Conservation (phyloP, 2,888 invertebrate species). For the Dryomyza anilis region DNA sequence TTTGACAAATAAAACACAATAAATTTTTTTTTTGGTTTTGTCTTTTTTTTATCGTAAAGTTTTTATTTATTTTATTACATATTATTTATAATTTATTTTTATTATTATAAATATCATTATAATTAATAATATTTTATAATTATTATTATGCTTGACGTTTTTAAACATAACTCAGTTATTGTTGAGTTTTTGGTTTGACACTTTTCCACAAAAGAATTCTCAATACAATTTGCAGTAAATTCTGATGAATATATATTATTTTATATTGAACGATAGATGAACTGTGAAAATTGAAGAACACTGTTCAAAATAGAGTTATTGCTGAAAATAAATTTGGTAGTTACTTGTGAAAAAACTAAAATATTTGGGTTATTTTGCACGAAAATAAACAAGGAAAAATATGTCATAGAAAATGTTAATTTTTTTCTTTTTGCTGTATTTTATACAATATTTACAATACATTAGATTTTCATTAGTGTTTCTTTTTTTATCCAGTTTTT, state of each 20-base stretch:
- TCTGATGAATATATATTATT: too few species aligned
- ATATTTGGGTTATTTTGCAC: neutral
- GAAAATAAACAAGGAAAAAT: neutral
- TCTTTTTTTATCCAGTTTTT: neutral
- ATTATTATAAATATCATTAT: conserved; percentile 2
- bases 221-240: neutral
- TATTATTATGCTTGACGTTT: neutral
- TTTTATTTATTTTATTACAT: conserved; percentile 1
- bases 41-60: conserved; percentile 8
- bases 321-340: neutral
- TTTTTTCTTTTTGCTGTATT: conserved; percentile 34
- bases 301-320: neutral
- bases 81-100: conserved; percentile 2
- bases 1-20: conserved; percentile 6
- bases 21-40: neutral
- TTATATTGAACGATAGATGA: too few species aligned
- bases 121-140: neutral
- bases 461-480: conserved; percentile 17
- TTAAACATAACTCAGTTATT: too few species aligned
- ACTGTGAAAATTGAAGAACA: neutral
- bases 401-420: neutral
- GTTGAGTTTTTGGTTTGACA: conserved; percentile 6
- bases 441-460: conserved; percentile 41
- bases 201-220: conserved; percentile 1
- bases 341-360: conserved; percentile 16